Evolutionary conservation across 2,888 invertebrate species (phyloP).

Genomic region (Nomada hirtipes): DNA sequence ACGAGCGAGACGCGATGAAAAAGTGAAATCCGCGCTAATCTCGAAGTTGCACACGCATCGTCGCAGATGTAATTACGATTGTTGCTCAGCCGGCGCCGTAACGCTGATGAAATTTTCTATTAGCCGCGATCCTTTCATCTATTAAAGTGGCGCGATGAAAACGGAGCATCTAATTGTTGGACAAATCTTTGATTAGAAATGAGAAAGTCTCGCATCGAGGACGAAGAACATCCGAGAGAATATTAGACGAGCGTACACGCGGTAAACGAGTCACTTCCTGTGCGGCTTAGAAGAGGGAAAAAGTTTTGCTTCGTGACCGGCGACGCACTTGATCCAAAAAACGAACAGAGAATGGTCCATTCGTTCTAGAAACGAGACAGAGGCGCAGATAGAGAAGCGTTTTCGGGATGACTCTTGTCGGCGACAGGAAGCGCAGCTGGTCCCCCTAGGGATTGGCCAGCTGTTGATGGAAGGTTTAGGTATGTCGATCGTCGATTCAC

Average conservation of each 20-base stretch:
- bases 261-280: background rate
- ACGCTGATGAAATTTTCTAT: conserved; percentile 63
- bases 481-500: conserved; percentile 73
- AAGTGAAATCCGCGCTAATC: conserved; percentile 67
- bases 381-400: conserved; percentile 23
- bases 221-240: background rate
- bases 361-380: conserved; percentile 6
- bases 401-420: conserved; percentile 74
- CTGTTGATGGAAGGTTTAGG: conserved; percentile 81
- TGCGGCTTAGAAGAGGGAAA: background rate
- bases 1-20: conserved; percentile 36
- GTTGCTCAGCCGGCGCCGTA: conserved; percentile 36
- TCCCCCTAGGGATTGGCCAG: conserved; percentile 79
- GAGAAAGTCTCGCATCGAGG: no score
- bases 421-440: conserved; percentile 80
- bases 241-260: background rate
- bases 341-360: background rate
- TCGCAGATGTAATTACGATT: conserved; percentile 66
- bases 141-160: background rate
- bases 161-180: background rate
- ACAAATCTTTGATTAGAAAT: background rate
- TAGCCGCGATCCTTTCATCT: conserved; percentile 32
- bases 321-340: conserved; percentile 27
- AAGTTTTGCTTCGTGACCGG: background rate
- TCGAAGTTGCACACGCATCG: conserved; percentile 45